Evolutionary conservation across 1,140 invertebrate genomes (phyloP).

Genomic region (Drosophila sucinea): DNA sequence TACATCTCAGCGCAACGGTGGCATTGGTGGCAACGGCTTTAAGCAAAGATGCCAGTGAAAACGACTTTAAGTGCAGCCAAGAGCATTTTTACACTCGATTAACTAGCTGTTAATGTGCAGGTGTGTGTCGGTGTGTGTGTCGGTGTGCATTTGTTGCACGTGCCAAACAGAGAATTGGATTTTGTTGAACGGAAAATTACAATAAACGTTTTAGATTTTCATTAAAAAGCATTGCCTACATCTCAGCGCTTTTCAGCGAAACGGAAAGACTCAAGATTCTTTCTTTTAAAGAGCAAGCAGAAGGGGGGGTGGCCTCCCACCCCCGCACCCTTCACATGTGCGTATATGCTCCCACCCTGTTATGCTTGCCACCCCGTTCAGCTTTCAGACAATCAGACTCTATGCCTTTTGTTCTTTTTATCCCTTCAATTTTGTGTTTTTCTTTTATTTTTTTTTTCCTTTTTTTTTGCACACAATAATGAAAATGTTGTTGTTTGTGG

Average conservation of each 20-base stretch:
- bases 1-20: slow-evolving; percentile 58
- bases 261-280: slow-evolving; percentile 33
- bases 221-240: slow-evolving; percentile 72
- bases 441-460: slow-evolving; percentile 20
- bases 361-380: slow-evolving; percentile 49
- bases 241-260: slow-evolving; percentile 56
- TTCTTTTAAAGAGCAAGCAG: slow-evolving; percentile 49
- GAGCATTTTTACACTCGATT: slow-evolving; percentile 77
- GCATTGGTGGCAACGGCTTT: background rate
- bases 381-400: slow-evolving; percentile 29
- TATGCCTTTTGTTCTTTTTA: slow-evolving; percentile 67
- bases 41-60: slow-evolving; percentile 4
- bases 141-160: slow-evolving; percentile 7
- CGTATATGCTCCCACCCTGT: background rate
- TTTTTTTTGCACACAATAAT: slow-evolving; percentile 80
- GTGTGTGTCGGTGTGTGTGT: background rate
- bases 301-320: no score
- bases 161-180: slow-evolving; percentile 29
- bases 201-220: slow-evolving; percentile 63
- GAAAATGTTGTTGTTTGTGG: slow-evolving; percentile 82
- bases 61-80: slow-evolving; percentile 45
- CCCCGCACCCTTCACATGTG: slow-evolving; percentile 1
- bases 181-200: slow-evolving; percentile 54
- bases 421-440: slow-evolving; percentile 26
- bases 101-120: slow-evolving; percentile 46